Evolutionary conservation across 2,113 vertebrate species (phyloP).

Genomic region (Carollia perspicillata): DNA sequence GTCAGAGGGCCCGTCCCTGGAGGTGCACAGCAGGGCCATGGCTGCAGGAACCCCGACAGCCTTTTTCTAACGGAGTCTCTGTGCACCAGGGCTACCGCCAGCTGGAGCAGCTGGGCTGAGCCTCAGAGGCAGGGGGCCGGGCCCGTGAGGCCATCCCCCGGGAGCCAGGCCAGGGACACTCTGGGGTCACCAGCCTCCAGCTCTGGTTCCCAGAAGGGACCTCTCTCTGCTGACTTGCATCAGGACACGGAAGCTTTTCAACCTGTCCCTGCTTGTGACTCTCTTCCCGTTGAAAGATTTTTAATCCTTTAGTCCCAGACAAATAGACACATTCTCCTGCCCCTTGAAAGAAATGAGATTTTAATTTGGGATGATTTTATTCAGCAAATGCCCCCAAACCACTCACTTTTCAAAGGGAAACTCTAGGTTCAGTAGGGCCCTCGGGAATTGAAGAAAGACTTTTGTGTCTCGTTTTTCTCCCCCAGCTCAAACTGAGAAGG

Average conservation of each 20-base stretch:
- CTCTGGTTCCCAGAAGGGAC: neutral
- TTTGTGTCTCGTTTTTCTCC: neutral
- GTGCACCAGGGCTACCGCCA: too few species aligned
- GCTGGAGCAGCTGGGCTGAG: neutral
- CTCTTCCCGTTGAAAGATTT: neutral
- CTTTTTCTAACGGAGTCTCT: neutral
- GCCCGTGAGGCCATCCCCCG: neutral
- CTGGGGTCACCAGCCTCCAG: neutral
- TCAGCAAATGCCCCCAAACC: slow-evolving; percentile 52
- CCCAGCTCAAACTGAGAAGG: neutral
- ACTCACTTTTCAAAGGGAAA: slow-evolving; percentile 43
- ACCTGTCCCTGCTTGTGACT: neutral
- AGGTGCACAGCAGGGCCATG: rapidly evolving
- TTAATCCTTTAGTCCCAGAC: slow-evolving; percentile 48
- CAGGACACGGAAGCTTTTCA: neutral
- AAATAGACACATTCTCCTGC: slow-evolving; percentile 26
- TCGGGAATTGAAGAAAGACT: neutral
- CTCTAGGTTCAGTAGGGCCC: neutral
- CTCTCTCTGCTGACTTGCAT: neutral
- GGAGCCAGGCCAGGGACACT: neutral
- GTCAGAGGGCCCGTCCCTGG: neutral
- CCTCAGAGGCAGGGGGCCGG: neutral
- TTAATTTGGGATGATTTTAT: slow-evolving; percentile 60
- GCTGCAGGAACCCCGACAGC: neutral
- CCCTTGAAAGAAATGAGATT: slow-evolving; percentile 51